Percentiles rank a stretch among this genome's conserved stretches.
Conservation (phyloP, 2,888 invertebrate species). For the Meteorus cinctellus region DNA sequence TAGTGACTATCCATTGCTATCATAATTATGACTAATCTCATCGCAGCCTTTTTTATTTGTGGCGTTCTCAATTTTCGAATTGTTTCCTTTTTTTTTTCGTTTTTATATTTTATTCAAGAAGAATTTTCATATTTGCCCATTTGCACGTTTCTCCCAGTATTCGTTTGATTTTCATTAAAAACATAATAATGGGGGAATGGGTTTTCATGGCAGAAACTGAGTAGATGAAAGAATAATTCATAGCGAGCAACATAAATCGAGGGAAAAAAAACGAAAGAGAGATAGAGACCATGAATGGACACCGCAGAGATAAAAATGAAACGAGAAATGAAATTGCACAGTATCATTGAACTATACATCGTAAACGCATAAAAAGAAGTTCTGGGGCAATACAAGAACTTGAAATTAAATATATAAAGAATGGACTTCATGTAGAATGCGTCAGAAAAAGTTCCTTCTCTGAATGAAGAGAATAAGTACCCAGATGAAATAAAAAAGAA, state of each 20-base stretch:
- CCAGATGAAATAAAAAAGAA: too few relatives aligned
- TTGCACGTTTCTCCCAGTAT: neutral
- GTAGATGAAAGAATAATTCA: neutral
- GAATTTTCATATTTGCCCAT: neutral
- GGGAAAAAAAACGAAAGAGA: neutral
- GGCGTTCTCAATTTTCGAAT: constrained; percentile 44
- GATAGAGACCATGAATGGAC: neutral
- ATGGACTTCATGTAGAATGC: neutral
- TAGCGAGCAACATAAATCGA: too few relatives aligned
- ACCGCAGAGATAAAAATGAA: neutral
- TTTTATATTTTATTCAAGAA: constrained; percentile 43
- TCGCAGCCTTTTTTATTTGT: constrained; percentile 49
- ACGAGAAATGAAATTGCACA: neutral
- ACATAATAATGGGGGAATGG: neutral
- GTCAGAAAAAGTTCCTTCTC: neutral
- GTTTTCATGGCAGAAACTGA: neutral
- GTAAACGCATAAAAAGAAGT: neutral
- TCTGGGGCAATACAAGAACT: neutral
- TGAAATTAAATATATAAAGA: neutral
- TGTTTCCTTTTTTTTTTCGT: constrained; percentile 47
- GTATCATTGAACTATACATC: neutral
- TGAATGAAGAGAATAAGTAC: too few relatives aligned
- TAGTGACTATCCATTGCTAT: constrained; percentile 58
- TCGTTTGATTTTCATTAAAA: neutral
- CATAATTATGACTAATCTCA: constrained; percentile 57